Conservation (phyloP, 64 coral and sea anemone species). For the Porites australiensis region DNA sequence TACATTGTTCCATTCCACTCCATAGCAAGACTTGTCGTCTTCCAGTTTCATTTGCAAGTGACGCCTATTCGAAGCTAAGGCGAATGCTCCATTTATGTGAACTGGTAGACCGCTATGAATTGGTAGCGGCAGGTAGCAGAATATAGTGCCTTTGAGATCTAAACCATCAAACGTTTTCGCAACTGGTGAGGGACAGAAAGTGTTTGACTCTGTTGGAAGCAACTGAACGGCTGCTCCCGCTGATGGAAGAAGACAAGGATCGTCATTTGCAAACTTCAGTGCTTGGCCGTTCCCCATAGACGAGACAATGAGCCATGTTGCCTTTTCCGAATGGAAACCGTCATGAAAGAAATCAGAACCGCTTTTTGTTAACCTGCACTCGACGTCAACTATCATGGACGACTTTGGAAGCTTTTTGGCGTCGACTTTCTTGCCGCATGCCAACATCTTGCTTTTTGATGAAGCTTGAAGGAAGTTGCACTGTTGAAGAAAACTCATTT, state of each 20-base stretch:
- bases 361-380: slow-evolving; percentile 33
- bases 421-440: neutral
- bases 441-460: slow-evolving; percentile 24
- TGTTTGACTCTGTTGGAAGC: neutral
- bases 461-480: slow-evolving; percentile 42
- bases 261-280: slow-evolving; percentile 31
- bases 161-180: neutral
- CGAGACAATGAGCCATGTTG: slow-evolving; percentile 49
- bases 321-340: neutral
- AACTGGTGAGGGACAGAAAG: neutral
- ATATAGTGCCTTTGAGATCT: slow-evolving; percentile 24
- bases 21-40: slow-evolving; percentile 66
- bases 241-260: slow-evolving; percentile 54
- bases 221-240: slow-evolving; percentile 63
- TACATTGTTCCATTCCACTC: slow-evolving; percentile 63
- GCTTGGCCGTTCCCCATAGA: slow-evolving; percentile 60
- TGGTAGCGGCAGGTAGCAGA: slow-evolving; percentile 77
- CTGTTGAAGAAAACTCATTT: neutral
- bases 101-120: slow-evolving; percentile 63
- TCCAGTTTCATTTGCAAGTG: slow-evolving; percentile 53
- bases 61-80: slow-evolving; percentile 68
- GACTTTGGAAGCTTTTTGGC: slow-evolving; percentile 5
- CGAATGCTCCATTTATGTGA: slow-evolving; percentile 76
- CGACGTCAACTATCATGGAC: slow-evolving; percentile 44
- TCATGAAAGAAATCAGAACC: slow-evolving; percentile 39